Conservation (phyloP, 2,113 vertebrate genomes). For the Rhodinocichla rosea region DNA sequence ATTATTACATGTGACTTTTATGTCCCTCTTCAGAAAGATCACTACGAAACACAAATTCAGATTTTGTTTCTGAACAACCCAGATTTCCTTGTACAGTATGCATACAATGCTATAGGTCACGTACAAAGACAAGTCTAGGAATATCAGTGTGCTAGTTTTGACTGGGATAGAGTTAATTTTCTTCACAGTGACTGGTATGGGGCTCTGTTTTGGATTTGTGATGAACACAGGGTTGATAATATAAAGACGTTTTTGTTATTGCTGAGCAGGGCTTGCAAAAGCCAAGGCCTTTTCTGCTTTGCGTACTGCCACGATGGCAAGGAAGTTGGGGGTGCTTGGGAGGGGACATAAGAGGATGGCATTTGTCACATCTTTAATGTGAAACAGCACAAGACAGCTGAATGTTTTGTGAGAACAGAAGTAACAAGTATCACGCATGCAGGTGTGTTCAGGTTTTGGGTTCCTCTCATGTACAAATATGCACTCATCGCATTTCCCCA, state of each 20-base stretch:
- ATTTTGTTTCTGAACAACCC: neutral
- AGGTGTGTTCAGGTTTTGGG: neutral
- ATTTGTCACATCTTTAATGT: neutral
- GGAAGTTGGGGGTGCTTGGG: neutral
- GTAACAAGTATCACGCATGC: neutral
- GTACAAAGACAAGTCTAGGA: neutral
- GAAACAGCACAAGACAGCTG: neutral
- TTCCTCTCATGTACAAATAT: neutral
- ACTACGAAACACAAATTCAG: neutral
- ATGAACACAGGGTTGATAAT: neutral
- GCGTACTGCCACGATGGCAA: fast-evolving
- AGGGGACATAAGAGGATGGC: neutral
- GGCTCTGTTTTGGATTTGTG: neutral
- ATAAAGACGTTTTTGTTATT: neutral
- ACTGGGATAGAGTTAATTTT: neutral
- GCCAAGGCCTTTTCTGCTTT: neutral
- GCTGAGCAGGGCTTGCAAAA: neutral
- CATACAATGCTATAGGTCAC: neutral
- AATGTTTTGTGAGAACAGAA: neutral
- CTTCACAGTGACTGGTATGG: neutral
- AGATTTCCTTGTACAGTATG: neutral
- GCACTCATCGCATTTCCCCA: neutral
- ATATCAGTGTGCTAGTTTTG: neutral
- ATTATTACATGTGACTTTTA: neutral
- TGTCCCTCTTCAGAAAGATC: neutral